A percentile compares a stretch with the other conserved stretches of the same genome.
phyloP scores from a whole-genome alignment of 1,140 invertebrate genomes.

The Artemia franciscana region DNA sequence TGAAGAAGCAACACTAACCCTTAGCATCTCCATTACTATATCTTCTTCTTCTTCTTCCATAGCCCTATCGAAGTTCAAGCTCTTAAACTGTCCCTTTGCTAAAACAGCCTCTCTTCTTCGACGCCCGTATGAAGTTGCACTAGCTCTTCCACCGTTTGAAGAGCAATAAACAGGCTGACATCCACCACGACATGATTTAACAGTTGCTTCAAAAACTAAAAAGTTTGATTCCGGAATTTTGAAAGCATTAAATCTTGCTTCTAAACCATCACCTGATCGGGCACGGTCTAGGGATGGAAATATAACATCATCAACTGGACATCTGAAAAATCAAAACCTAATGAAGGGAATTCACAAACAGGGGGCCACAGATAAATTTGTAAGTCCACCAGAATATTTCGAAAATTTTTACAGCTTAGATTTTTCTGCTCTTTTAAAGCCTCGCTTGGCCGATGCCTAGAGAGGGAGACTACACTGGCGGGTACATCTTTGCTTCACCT shows the following conservation, averaged over 20 bases:
- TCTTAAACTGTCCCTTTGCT: conserved; percentile 8
- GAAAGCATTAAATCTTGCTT: conserved; percentile 76
- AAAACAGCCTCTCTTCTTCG: conserved; percentile 29
- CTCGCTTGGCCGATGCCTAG: too few relatives aligned
- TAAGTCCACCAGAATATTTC: too few relatives aligned
- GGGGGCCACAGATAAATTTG: too few relatives aligned
- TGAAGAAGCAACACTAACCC: conserved; percentile 26
- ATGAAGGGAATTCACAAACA: too few relatives aligned
- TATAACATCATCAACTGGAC: conserved; percentile 70
- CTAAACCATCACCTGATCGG: conserved; percentile 57
- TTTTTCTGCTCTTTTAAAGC: too few relatives aligned
- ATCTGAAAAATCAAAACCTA: conserved; percentile 29
- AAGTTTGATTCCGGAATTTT: conserved; percentile 87
- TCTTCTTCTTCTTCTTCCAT: conserved; percentile 26
- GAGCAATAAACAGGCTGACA: conserved; percentile 70
- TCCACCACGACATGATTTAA: conserved; percentile 60
- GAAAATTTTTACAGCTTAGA: too few relatives aligned
- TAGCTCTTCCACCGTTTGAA: conserved; percentile 34
- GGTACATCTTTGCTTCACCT: too few relatives aligned
- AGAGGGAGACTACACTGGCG: too few relatives aligned
- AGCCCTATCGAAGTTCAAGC: too few relatives aligned
- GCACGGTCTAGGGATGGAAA: conserved; percentile 70
- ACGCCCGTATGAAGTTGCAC: conserved; percentile 53
- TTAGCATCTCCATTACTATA: conserved; percentile 62
- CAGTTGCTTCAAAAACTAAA: conserved; percentile 74